A percentile compares a stretch with the other conserved stretches of the same genome.
These are phyloP conservation scores for Zonitis immaculata DNA, from an alignment of 2,888 invertebrate species.

Conservation along the genomic window DNA sequence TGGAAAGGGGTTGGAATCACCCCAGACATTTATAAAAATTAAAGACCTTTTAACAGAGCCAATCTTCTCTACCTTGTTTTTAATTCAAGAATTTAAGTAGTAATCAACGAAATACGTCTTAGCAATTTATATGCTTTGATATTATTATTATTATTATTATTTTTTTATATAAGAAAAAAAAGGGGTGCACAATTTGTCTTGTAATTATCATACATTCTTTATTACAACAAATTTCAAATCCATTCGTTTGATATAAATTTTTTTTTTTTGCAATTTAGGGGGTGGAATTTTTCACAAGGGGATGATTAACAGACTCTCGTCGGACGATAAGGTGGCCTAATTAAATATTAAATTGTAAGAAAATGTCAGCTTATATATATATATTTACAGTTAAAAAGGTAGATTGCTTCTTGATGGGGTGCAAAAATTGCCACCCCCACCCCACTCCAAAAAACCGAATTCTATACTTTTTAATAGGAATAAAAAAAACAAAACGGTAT, in stretches of 20 bases:
- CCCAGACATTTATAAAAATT: slow-evolving; percentile 13
- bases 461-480: too few species aligned
- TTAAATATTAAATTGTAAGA: slow-evolving; percentile 13
- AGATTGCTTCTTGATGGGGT: neutral
- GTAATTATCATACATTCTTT: slow-evolving; percentile 41
- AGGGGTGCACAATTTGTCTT: neutral
- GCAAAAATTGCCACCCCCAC: neutral
- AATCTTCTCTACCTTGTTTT: slow-evolving; percentile 43
- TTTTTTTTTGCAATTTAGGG: slow-evolving; percentile 1
- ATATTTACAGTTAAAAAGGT: neutral
- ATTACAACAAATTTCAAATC: slow-evolving; percentile 31
- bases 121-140: too few species aligned
- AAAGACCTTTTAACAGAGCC: slow-evolving; percentile 31
- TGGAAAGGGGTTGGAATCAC: neutral
- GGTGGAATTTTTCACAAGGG: neutral
- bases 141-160: too few species aligned
- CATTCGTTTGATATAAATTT: too few species aligned
- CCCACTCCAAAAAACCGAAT: too few species aligned
- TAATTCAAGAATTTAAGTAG: slow-evolving; percentile 37
- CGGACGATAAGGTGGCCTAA: slow-evolving; percentile 3
- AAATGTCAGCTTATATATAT: slow-evolving; percentile 9
- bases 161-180: too few species aligned
- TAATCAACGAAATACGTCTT: slow-evolving; percentile 16
- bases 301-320: neutral
- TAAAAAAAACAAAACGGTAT: too few species aligned